A percentile compares a stretch with the other conserved stretches of the same genome.
Evolutionary conservation across 2,113 vertebrate genomes (phyloP).

Genomic region (Rostratula benghalensis): DNA sequence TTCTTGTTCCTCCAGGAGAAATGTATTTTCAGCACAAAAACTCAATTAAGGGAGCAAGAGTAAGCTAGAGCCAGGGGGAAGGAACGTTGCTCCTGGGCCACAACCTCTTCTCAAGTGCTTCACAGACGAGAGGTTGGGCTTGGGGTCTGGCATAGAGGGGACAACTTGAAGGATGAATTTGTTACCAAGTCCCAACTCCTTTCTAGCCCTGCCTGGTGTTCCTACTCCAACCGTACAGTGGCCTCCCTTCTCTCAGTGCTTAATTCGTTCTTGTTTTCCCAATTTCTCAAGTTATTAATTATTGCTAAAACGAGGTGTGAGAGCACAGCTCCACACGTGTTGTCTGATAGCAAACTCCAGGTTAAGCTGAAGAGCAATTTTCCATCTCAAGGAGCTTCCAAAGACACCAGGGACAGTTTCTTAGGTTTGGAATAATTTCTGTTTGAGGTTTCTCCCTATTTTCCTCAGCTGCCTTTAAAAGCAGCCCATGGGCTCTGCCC

Average conservation of each 20-base stretch:
- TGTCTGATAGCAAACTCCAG: neutral
- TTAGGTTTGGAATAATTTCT: neutral
- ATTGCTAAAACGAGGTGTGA: neutral
- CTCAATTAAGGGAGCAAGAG: constrained; percentile 23
- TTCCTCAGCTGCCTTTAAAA: neutral
- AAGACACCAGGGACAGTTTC: neutral
- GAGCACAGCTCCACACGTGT: neutral
- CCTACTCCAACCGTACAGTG: neutral
- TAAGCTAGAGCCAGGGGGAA: neutral
- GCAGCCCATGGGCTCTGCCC: neutral
- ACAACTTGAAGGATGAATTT: neutral
- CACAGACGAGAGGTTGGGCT: neutral
- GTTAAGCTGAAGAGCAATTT: neutral
- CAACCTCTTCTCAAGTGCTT: neutral
- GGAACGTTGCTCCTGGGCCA: neutral
- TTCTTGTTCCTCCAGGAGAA: constrained; percentile 26
- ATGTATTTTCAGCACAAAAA: constrained; percentile 48
- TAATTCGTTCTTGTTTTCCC: neutral
- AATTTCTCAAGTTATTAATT: neutral
- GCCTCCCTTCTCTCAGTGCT: neutral
- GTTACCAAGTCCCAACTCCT: neutral
- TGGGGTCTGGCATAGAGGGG: neutral
- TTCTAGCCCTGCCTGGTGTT: neutral
- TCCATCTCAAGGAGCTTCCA: neutral
- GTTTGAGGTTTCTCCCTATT: neutral